These are phyloP conservation scores for Cephalopterus ornatus DNA, from an alignment of 2,113 vertebrate genomes.

Conservation along the genomic window DNA sequence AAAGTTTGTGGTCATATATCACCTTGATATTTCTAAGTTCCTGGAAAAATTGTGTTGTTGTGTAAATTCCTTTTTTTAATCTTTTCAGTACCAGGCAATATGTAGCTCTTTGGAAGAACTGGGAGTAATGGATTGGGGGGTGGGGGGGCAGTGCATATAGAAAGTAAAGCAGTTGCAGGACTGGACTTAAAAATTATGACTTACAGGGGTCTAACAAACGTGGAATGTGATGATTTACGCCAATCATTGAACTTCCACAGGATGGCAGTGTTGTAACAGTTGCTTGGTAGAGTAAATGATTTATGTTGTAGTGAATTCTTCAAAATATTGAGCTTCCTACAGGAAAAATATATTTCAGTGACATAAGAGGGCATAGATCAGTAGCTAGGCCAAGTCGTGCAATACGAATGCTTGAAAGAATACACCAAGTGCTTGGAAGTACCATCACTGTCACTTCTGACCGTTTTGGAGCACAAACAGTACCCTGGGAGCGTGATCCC, in stretches of 20 bases:
- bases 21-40: background rate
- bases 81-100: background rate
- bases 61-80: background rate
- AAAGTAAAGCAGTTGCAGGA: background rate
- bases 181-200: background rate
- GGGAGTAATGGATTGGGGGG: background rate
- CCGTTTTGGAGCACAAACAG: background rate
- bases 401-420: background rate
- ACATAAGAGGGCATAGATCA: background rate
- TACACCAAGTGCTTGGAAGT: background rate
- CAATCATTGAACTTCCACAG: slow-evolving; percentile 71
- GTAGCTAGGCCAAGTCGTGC: background rate
- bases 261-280: slow-evolving; percentile 75
- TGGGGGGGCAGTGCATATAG: background rate
- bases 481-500: background rate
- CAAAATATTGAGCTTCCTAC: slow-evolving; percentile 5
- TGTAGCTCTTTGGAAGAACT: background rate
- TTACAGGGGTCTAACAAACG: background rate
- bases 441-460: background rate
- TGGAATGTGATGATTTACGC: slow-evolving; percentile 35
- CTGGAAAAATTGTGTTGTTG: background rate
- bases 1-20: background rate
- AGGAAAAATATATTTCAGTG: background rate
- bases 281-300: slow-evolving; percentile 49
- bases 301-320: slow-evolving; percentile 34